phyloP scores from a whole-genome alignment of 2,888 invertebrate species.

The Apantesis nais region DNA sequence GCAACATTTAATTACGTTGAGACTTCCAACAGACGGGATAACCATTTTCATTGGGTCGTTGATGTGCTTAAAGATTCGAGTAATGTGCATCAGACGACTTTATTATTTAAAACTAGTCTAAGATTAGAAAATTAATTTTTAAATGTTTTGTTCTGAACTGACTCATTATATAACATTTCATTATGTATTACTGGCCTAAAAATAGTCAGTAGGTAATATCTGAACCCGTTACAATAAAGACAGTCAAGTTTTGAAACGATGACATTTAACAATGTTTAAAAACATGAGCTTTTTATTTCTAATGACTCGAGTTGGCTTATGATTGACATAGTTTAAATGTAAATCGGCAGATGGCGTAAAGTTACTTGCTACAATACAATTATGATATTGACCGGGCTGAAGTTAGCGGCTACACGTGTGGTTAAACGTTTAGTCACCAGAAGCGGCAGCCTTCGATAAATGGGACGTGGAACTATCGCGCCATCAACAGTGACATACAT shows the following conservation, averaged over 20 bases:
- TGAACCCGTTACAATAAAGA: slow-evolving; percentile 11
- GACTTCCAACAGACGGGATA: too few relatives aligned
- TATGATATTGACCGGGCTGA: not conserved
- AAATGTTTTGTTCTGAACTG: not conserved
- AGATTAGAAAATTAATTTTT: not conserved
- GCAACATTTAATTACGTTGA: not conserved
- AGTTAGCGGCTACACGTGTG: not conserved
- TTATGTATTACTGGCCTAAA: not conserved
- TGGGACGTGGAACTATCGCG: too few relatives aligned
- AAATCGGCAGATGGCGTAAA: slow-evolving; percentile 20
- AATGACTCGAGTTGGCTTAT: slow-evolving; percentile 43
- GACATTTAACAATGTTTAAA: slow-evolving; percentile 24
- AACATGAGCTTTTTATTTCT: slow-evolving; percentile 40
- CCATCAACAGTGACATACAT: not conserved
- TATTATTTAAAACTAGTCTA: not conserved
- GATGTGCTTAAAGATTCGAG: not conserved
- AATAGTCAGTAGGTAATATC: not conserved
- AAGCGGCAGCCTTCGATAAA: not conserved
- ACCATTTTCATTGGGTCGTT: not conserved
- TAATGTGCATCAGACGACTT: not conserved
- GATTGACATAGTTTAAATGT: slow-evolving; percentile 32
- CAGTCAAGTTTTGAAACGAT: slow-evolving; percentile 21
- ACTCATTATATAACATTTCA: not conserved
- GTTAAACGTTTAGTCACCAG: too few relatives aligned
- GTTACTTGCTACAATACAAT: not conserved